Percentiles rank a stretch among this genome's conserved stretches.
Evolutionary conservation across 2,797 vertebrate genomes (phyloP).

Genomic region (Margarornis squamiger): DNA sequence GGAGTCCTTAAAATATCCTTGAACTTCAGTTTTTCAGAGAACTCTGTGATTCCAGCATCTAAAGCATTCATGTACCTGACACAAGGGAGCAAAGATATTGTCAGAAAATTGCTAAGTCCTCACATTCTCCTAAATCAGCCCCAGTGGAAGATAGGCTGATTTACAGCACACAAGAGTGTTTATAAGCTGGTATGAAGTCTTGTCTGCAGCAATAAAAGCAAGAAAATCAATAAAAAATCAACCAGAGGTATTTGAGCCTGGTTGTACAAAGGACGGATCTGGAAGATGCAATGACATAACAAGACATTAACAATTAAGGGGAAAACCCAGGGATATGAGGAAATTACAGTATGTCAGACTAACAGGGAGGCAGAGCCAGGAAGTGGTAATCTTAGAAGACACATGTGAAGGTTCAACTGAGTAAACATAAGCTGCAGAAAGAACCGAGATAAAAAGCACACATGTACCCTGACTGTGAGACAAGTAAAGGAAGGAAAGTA

Average conservation of each 20-base stretch:
- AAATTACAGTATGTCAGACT: background rate
- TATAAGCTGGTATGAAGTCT: background rate
- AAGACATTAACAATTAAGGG: background rate
- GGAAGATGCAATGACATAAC: background rate
- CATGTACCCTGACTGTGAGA: background rate
- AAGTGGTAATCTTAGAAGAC: background rate
- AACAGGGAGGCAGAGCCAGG: background rate
- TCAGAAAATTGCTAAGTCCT: background rate
- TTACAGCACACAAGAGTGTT: background rate
- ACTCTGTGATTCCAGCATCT: constrained; percentile 82
- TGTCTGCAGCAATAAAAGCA: background rate
- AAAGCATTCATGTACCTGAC: constrained; percentile 92
- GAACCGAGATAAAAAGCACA: background rate
- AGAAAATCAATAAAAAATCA: background rate
- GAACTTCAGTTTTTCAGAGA: constrained; percentile 67
- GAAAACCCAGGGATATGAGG: background rate
- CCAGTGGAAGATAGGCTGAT: background rate
- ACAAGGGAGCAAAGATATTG: background rate
- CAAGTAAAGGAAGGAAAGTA: background rate
- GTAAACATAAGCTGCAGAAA: background rate
- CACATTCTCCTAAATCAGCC: background rate
- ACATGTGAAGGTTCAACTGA: background rate
- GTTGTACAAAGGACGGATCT: background rate
- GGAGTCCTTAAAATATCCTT: constrained; percentile 69
- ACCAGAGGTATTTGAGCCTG: background rate